Evolutionary conservation across 1,140 invertebrate genomes (phyloP), one percentile per base, ranked within the genome.

Genomic region (Aphaenogaster ashmeadi): DNA sequence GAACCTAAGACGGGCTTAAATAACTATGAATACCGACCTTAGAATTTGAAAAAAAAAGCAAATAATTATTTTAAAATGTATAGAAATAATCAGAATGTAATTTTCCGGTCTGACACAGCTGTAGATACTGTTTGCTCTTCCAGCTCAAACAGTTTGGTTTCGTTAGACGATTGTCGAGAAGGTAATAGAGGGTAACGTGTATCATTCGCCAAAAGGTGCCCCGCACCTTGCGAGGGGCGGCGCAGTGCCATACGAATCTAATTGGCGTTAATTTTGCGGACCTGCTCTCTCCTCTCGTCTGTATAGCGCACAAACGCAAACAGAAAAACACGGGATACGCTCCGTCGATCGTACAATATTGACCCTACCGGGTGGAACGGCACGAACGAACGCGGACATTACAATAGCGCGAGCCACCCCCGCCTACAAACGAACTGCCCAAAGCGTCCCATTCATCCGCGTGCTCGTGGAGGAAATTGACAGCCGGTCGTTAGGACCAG

Each of bases 261-360:
- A 92, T 91, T 92, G 91, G 79, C 87, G 84, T 85, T 91, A 92
- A 92, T 91, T 92, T 91, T 58, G 72, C 62, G 75, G 67, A 91
- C 88, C 90, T 91, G 81, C 66, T 67, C 74, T 64, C 44, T 66
- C 54, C 64, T 69, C 50, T 60, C 36, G 54, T 56, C 64, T 44
- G n/a, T 80, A 41, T 13, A 56, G 62, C 36, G 58, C 38, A 86
- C 83, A 64, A 89, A 86, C 41, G 86, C 88, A 91, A 92, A 91
- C 86, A 92, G 81, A 79, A 91, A 88, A 90, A 88, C 56, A 88
- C 86, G 66, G 91, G 88, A 91, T 91, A 91, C 90, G 91, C 86
- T 91, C 86, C 56, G 91, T 91, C 88, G 81, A 58, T 91, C 81
- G 80, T 33, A 91, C 90, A 91, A 91, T 91, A 91, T 91, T 91